phyloP scores from a whole-genome alignment of 2,113 vertebrate genomes.

The Myotis lucifugus region DNA sequence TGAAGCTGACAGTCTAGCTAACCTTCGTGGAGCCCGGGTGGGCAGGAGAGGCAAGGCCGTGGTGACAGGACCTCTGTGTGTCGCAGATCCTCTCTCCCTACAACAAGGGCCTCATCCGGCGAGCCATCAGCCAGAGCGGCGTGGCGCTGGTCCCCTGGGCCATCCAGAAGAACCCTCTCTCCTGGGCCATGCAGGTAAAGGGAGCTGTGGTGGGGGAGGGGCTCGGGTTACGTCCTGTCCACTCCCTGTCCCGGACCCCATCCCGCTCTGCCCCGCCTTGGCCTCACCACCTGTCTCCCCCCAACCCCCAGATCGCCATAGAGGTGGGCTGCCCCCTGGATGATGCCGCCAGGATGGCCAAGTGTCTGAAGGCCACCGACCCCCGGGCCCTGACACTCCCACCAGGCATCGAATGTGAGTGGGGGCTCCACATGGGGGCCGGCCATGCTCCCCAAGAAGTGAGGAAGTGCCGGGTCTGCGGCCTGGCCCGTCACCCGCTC shows the following conservation, averaged over 20 bases:
- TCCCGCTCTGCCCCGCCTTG: too few relatives aligned
- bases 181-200: slow-evolving; percentile 87
- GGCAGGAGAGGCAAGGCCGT: rapidly evolving
- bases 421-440: rapidly evolving
- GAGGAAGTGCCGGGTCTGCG: too few relatives aligned
- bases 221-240: too few relatives aligned
- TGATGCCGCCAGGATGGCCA: slow-evolving; percentile 78
- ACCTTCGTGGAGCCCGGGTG: too few relatives aligned
- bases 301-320: slow-evolving; percentile 85
- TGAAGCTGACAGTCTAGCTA: rapidly evolving
- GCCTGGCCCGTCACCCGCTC: too few relatives aligned
- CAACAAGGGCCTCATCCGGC: slow-evolving; percentile 92
- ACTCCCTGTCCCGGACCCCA: slow-evolving; percentile 50
- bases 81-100: slow-evolving; percentile 90
- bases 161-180: slow-evolving; percentile 83
- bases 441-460: not conserved
- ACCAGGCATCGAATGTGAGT: slow-evolving; percentile 79
- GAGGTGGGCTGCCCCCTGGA: slow-evolving; percentile 56
- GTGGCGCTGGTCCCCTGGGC: slow-evolving; percentile 83
- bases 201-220: rapidly evolving
- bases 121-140: slow-evolving; percentile 96
- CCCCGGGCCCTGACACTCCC: slow-evolving; percentile 82
- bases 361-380: slow-evolving; percentile 88
- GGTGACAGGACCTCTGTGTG: not conserved
- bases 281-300: not conserved